Conservation (phyloP, 1,140 invertebrate genomes). For the Drosophila simulans region DNA sequence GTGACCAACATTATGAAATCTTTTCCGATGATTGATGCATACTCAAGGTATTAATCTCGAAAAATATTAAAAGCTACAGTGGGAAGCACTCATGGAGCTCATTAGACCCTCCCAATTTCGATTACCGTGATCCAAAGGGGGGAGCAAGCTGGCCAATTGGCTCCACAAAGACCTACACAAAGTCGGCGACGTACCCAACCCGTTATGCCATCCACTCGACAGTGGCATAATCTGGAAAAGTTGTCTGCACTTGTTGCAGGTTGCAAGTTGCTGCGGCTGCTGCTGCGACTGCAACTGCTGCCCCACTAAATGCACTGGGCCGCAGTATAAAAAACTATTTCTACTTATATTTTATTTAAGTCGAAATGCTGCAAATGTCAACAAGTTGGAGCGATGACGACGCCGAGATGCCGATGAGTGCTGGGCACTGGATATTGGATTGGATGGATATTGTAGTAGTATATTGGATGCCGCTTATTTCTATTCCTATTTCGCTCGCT, state of each 20-base stretch:
- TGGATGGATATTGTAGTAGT: conserved; percentile 3
- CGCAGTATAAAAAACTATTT: conserved; percentile 65
- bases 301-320: conserved; percentile 65
- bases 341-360: conserved; percentile 76
- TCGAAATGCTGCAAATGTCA: conserved; percentile 75
- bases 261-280: conserved; percentile 6
- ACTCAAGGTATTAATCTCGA: neutral
- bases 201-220: conserved; percentile 39
- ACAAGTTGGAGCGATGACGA: conserved; percentile 66
- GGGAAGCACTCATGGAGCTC: conserved; percentile 1
- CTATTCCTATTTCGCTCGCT: conserved; percentile 47
- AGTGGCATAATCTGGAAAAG: conserved; percentile 44
- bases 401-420: conserved; percentile 60
- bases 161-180: conserved; percentile 14
- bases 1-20: no score
- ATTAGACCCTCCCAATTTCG: conserved; percentile 17
- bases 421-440: conserved; percentile 19
- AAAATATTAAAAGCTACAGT: neutral
- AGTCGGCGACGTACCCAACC: conserved; percentile 30
- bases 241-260: conserved; percentile 74
- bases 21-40: neutral
- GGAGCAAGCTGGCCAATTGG: conserved; percentile 1
- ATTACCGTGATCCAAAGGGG: neutral
- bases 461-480: conserved; percentile 59
- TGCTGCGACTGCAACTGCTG: conserved; percentile 29